phyloP scores from a whole-genome alignment of 2,888 invertebrate species.

The Machimus atricapillus region DNA sequence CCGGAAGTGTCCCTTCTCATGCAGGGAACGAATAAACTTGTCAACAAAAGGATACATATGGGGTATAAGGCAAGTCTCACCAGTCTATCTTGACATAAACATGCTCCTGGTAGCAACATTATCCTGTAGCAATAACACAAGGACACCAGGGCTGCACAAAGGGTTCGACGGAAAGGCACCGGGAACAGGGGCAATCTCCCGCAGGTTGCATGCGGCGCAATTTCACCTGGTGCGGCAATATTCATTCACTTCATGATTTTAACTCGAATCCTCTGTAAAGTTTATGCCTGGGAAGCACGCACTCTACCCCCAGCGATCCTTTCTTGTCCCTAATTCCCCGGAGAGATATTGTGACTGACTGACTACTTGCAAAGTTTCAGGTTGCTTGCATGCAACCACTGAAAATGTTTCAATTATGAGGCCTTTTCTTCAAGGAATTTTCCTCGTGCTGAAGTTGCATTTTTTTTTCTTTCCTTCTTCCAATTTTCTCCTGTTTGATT shows the following conservation, averaged over 20 bases:
- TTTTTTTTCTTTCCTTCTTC: background rate
- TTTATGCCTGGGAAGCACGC: slow-evolving; percentile 14
- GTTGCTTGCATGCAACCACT: slow-evolving; percentile 8
- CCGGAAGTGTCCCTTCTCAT: background rate
- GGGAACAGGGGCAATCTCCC: background rate
- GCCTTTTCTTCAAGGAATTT: slow-evolving; percentile 9
- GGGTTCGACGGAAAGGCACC: background rate
- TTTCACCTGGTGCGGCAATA: slow-evolving; percentile 23
- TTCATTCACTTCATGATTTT: slow-evolving; percentile 11
- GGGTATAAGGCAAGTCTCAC: background rate
- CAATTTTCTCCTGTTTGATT: background rate
- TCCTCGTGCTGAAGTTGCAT: background rate
- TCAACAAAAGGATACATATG: slow-evolving; percentile 14
- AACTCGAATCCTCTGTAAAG: slow-evolving; percentile 5
- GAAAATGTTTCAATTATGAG: slow-evolving; percentile 29
- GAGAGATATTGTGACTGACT: slow-evolving; percentile 17
- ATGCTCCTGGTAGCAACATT: background rate
- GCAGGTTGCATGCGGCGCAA: slow-evolving; percentile 15
- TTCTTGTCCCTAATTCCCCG: background rate
- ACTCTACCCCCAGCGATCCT: background rate
- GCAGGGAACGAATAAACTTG: slow-evolving; percentile 16
- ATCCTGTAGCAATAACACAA: background rate
- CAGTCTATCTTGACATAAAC: background rate
- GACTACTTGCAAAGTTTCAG: slow-evolving; percentile 6
- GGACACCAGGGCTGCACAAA: background rate